Base-by-base conservation (phyloP, 2,113 vertebrate genomes). In the Heptranchias perlo region DNA sequence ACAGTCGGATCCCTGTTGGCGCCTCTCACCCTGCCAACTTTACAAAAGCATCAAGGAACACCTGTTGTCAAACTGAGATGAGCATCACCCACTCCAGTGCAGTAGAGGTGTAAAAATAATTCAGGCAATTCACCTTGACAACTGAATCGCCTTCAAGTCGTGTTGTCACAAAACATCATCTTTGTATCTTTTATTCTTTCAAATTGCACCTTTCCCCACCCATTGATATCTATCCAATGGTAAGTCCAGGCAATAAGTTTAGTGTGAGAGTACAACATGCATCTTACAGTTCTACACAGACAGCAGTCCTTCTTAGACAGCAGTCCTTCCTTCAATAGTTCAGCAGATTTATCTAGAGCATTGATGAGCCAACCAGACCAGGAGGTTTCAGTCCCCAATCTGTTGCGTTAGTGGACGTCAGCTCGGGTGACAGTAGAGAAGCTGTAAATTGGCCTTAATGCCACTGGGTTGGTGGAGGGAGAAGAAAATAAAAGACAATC, bases 21-120 rank as follows among this genome's bases (percentile, higher is more conserved):
- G 21, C 62, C 62, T 67, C 93, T 67, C 93, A 94, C 62, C 44
- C 31, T 44, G 64, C 3, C 62, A 67, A 94, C 21, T 67, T 91
- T 54, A 3, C 6, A 94, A 94, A 67, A 44, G 23, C 61, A 67
- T 67, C 62, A 94, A 94, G 61, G 23, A 94, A 21, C 93, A 65
- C 62, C 93, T 94, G 92, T 94, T 94, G 62, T 47, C 62, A 94
- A 35, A 58, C 35, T 91, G 47, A 61, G 39, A 94, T 94, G 21
- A 58, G 39, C 93, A 65, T 94, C 93, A 94, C 64, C 18, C 61
- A 94, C 23, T 67, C n/a, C 62, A 67, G 39, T 49, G 61, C 7
- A 3, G 93, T 49, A 65, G n/a, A 44, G 18, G 35, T 65, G 39
- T 65, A 94, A 93, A 93, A 93, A 93, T 65, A 94, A 67, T 94